Conservation (phyloP, 2,113 vertebrate genomes). For the Coryphaenoides rupestris region DNA sequence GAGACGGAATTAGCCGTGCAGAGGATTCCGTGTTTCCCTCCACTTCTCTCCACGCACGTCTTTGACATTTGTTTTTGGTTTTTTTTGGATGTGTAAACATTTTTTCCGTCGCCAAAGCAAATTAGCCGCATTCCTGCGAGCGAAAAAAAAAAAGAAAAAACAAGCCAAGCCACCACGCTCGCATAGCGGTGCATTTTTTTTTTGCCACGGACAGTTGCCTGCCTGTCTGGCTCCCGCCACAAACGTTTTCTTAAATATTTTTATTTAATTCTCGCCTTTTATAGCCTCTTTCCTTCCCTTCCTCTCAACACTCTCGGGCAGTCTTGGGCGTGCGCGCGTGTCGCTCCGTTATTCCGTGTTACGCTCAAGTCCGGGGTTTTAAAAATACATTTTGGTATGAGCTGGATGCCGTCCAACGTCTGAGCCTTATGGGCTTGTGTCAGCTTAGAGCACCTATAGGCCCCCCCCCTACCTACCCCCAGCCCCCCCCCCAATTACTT, state of each 20-base stretch:
- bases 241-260: slow-evolving; percentile 44
- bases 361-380: neutral
- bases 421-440: slow-evolving; percentile 21
- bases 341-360: slow-evolving; percentile 5
- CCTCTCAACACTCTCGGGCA: slow-evolving; percentile 52
- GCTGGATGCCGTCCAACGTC: slow-evolving; percentile 17
- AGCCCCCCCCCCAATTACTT: slow-evolving; percentile 34
- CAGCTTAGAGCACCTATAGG: slow-evolving; percentile 39
- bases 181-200: slow-evolving; percentile 40
- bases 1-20: too few species aligned
- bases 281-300: slow-evolving; percentile 67
- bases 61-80: too few species aligned
- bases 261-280: slow-evolving; percentile 49
- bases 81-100: too few species aligned
- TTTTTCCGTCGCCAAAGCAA: slow-evolving; percentile 8
- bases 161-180: too few species aligned
- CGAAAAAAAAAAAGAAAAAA: too few species aligned
- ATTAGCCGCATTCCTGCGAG: slow-evolving; percentile 28
- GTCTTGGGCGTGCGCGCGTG: slow-evolving; percentile 42
- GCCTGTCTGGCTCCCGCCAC: slow-evolving; percentile 32
- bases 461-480: too few species aligned
- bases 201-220: slow-evolving; percentile 20
- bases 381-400: slow-evolving; percentile 12
- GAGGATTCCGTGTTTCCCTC: neutral
- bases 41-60: slow-evolving; percentile 11